phyloP scores from a whole-genome alignment of 2,113 vertebrate genomes.

The Lepisosteus oculatus region DNA sequence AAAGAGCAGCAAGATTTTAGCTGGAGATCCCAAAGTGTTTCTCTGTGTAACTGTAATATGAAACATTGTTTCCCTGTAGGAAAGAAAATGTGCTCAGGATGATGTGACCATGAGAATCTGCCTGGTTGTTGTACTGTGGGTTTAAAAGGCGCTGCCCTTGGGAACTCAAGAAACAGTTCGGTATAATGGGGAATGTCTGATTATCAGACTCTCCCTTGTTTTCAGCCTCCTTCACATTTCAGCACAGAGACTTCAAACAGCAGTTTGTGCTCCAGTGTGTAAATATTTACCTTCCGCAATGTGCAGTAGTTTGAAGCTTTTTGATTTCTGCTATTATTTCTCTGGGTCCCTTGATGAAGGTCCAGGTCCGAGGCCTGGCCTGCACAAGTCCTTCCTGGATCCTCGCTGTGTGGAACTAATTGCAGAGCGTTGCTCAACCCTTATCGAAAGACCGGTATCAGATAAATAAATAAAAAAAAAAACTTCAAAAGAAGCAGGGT shows the following conservation, averaged over 20 bases:
- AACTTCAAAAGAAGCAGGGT: conserved; percentile 80
- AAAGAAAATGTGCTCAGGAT: no score
- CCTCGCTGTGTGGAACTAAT: conserved; percentile 6
- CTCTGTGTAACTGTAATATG: no score
- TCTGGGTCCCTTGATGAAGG: conserved; percentile 50
- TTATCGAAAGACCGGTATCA: conserved; percentile 55
- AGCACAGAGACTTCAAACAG: conserved; percentile 58
- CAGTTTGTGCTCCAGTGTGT: conserved; percentile 21
- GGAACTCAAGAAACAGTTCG: no score
- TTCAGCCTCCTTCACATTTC: neutral
- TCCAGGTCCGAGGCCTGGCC: neutral
- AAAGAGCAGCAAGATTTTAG: no score
- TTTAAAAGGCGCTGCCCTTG: no score
- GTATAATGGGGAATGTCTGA: no score
- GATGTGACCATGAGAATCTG: no score
- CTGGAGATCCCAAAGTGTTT: no score
- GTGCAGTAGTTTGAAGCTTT: conserved; percentile 47
- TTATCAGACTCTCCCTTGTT: no score
- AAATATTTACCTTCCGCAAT: conserved; percentile 49
- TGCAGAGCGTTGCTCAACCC: conserved; percentile 13
- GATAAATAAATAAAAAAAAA: conserved; percentile 56
- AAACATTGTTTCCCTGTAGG: no score
- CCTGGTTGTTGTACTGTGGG: no score
- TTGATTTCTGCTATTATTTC: conserved; percentile 51
- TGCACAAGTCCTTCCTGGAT: neutral